These are phyloP conservation scores for Leptopilina boulardi DNA, from an alignment of 1,140 invertebrate genomes.

Conservation along the genomic window DNA sequence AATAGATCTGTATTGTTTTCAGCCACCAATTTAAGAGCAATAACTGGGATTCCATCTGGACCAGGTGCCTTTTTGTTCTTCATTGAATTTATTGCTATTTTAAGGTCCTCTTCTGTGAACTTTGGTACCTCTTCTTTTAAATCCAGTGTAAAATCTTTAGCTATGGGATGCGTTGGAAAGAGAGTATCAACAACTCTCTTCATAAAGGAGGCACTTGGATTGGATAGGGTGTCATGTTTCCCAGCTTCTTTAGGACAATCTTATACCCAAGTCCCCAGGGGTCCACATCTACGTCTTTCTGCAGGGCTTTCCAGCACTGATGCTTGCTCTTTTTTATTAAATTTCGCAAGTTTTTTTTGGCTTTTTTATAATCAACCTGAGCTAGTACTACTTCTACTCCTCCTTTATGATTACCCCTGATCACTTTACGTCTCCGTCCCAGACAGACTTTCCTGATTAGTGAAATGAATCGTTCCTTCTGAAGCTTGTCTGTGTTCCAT, in stretches of 20 bases:
- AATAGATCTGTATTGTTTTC: constrained; percentile 8
- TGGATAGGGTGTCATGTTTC: neutral
- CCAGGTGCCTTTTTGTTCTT: constrained; percentile 50
- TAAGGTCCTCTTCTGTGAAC: neutral
- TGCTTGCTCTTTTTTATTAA: neutral
- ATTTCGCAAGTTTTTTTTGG: neutral
- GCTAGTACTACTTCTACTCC: too few relatives aligned
- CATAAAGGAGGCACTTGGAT: neutral
- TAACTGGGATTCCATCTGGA: constrained; percentile 48
- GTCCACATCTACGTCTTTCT: neutral
- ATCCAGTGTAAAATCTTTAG: neutral
- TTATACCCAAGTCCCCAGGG: neutral
- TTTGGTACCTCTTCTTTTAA: neutral
- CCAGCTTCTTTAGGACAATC: neutral
- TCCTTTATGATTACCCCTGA: too few relatives aligned
- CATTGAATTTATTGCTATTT: neutral
- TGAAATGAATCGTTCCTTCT: neutral
- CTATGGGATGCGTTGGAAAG: neutral
- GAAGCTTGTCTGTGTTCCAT: neutral
- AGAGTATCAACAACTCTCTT: neutral
- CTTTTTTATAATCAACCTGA: neutral
- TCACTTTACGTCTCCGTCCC: too few relatives aligned
- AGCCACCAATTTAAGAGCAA: constrained; percentile 43
- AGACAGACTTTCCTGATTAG: too few relatives aligned
- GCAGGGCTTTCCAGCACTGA: neutral